These are phyloP conservation scores for Tiliacea citrago DNA, from an alignment of 2,888 invertebrate genomes.

Conservation along the genomic window DNA sequence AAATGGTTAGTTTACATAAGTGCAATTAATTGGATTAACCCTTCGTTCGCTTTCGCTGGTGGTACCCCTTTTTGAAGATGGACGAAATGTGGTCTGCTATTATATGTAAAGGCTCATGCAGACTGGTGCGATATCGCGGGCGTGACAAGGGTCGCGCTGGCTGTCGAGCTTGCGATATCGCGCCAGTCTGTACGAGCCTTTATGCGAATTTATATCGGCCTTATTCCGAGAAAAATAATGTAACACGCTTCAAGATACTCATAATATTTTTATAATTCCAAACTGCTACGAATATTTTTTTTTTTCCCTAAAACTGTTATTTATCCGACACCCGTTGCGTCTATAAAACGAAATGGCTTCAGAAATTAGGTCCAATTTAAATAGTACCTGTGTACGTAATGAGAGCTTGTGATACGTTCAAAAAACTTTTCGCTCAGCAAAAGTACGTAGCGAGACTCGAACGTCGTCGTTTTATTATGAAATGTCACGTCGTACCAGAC, in stretches of 20 bases:
- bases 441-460: conserved; percentile 77
- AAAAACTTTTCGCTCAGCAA: conserved; percentile 80
- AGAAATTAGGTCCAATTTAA: conserved; percentile 56
- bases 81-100: not conserved
- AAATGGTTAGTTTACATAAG: not conserved
- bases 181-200: too few species aligned
- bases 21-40: not conserved
- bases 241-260: conserved; percentile 7
- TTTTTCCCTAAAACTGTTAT: conserved; percentile 1
- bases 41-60: not conserved
- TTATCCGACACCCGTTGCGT: conserved; percentile 43
- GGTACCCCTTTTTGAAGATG: not conserved
- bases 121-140: too few species aligned
- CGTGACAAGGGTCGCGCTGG: too few species aligned
- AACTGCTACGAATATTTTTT: conserved; percentile 4
- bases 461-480: conserved; percentile 85
- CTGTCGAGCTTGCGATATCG: too few species aligned
- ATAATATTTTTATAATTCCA: conserved; percentile 7
- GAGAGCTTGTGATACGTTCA: conserved; percentile 80
- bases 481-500: conserved; percentile 88
- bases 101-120: not conserved
- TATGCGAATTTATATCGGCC: conserved; percentile 7
- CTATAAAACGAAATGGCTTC: conserved; percentile 47
- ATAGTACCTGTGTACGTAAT: conserved; percentile 65
- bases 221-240: not conserved